Evolutionary conservation across 92 coral and sea anemone genomes (phyloP).

Genomic region (Umimayanthus chanpuru): DNA sequence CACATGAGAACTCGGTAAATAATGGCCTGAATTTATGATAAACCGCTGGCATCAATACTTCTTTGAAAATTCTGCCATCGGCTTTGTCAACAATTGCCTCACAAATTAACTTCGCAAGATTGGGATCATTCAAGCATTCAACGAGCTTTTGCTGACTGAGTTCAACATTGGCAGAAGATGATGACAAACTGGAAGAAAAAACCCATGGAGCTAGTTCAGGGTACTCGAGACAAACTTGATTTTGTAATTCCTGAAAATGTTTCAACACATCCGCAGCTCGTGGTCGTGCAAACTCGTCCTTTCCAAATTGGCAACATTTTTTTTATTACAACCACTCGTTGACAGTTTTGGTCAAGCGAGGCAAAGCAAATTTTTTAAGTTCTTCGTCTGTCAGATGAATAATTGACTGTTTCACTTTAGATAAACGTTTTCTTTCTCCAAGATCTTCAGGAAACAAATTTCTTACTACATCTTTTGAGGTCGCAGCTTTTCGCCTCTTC

Average conservation of each 20-base stretch:
- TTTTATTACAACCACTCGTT: not conserved
- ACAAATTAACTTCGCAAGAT: not conserved
- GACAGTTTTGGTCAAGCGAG: not conserved
- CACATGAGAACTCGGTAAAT: not conserved
- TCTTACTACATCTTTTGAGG: not conserved
- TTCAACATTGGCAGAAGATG: not conserved
- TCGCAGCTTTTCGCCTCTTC: too few relatives aligned
- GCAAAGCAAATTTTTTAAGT: not conserved
- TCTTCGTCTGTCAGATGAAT: not conserved
- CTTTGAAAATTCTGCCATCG: not conserved
- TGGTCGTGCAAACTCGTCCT: not conserved
- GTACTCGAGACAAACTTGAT: not conserved
- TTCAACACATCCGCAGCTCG: not conserved
- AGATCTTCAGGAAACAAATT: not conserved
- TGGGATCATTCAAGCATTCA: not conserved
- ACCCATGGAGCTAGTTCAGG: not conserved
- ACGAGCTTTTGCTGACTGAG: not conserved
- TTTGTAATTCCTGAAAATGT: not conserved
- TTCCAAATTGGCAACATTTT: not conserved
- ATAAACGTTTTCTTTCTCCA: not conserved
- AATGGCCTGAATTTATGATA: not conserved
- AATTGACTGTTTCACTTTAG: not conserved
- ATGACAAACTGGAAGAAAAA: not conserved
- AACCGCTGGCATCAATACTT: not conserved
- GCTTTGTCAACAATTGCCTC: not conserved